Base-by-base conservation (phyloP, 2,113 vertebrate species). In the Fulmarus glacialis region DNA sequence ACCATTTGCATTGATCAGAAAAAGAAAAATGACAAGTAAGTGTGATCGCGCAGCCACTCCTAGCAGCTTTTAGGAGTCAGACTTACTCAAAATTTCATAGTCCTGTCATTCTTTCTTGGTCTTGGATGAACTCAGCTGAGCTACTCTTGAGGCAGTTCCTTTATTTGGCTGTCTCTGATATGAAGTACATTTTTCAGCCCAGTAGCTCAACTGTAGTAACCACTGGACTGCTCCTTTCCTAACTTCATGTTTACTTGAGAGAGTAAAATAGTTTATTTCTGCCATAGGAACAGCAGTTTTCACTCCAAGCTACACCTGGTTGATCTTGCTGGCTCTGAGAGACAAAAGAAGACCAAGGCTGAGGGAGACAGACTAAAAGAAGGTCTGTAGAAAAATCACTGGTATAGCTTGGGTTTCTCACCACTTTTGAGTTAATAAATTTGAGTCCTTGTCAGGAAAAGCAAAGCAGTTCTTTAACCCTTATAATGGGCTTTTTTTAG, bases 261-360 rank as follows among this genome's bases (percentile, higher is more conserved):
- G 77, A 30, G 30, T 72, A 15, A 89, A 75, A 11, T 2, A 24
- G 5, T 32, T 34, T 68, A 0, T 93, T 66, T 97, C 60, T 96
- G 58, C 64, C 21, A 10, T 18, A 99, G 98, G 95, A 98, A 94
- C 55, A 95, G 64, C 92, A 97, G 96, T 73, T 98, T 98, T 90
- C 98, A 98, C 82, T 99, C 98, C 48, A 99, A 99, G 95, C 95
- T 99, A 3, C 99, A 99, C 91, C 98, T 99, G 42, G 99, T 99
- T 87, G 99, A 99, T 94, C 98, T 99, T 23, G 99, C 99, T 85
- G 99, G 99, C 68, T 99, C 99, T 8, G 99, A 99, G 95, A 99
- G 99, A 79, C 99, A 99, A 84, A 99, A 99, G 96, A 99, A 99
- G 97, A 99, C 99, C 16, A 99, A 99, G 93, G 99, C 99, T 26